Evolutionary conservation across 1,140 invertebrate species (phyloP).

Genomic region (Luehdorfia chinensis): DNA sequence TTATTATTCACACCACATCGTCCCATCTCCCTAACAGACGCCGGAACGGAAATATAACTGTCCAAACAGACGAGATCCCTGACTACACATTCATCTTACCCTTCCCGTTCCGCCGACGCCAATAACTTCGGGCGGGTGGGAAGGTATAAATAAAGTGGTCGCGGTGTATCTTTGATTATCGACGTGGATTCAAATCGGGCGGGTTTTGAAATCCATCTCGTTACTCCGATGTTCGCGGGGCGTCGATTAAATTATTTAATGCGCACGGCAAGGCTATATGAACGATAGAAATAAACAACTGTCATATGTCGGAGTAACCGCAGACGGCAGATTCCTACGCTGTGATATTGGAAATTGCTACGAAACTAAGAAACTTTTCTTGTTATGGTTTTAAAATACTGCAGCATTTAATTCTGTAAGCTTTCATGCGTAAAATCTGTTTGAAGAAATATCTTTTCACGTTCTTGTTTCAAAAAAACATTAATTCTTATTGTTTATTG

Average conservation of each 20-base stretch:
- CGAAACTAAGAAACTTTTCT: no score
- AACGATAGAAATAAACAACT: neutral
- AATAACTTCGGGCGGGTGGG: constrained; percentile 9
- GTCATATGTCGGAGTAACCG: neutral
- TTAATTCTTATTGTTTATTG: no score
- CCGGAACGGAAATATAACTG: constrained; percentile 58
- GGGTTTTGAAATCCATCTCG: constrained; percentile 33
- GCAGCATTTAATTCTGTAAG: no score
- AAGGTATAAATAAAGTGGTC: constrained; percentile 29
- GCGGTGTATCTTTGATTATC: constrained; percentile 56
- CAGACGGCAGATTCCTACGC: neutral
- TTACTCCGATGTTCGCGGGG: constrained; percentile 25
- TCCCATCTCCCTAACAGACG: constrained; percentile 39
- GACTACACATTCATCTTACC: constrained; percentile 41
- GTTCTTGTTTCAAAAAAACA: no score
- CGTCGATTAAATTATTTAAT: constrained; percentile 39
- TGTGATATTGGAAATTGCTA: no score
- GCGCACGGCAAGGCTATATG: neutral
- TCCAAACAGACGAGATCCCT: constrained; percentile 51
- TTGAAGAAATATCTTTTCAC: no score
- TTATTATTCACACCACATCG: constrained; percentile 33
- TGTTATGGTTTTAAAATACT: no score
- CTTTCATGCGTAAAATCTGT: no score
- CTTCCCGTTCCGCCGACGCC: constrained; percentile 16
- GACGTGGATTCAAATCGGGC: constrained; percentile 38